These are phyloP conservation scores for Chrysolina oricalcia DNA, from an alignment of 2,888 invertebrate species.

Conservation along the genomic window DNA sequence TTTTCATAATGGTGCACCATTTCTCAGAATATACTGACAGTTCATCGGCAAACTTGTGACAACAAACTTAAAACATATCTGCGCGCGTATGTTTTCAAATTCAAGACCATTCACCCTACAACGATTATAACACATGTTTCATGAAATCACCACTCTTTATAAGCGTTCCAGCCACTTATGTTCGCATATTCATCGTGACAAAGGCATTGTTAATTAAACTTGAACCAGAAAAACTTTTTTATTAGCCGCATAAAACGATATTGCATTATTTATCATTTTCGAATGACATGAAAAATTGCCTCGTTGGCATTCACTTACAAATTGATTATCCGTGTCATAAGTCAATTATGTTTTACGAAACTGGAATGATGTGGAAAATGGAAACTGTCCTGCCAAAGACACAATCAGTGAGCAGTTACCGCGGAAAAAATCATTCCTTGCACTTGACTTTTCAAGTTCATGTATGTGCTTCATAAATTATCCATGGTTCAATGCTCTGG, in stretches of 20 bases:
- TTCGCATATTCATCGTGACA: constrained; percentile 13
- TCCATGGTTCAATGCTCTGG: no score
- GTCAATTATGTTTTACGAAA: constrained; percentile 44
- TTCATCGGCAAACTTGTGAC: no score
- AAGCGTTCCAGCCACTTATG: background rate
- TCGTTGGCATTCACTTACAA: constrained; percentile 49
- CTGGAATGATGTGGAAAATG: background rate
- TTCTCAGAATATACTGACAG: no score
- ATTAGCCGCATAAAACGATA: constrained; percentile 43
- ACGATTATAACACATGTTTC: constrained; percentile 7
- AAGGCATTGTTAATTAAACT: constrained; percentile 22
- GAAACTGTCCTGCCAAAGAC: background rate
- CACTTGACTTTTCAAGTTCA: no score
- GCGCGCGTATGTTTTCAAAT: background rate
- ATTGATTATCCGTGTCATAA: constrained; percentile 53
- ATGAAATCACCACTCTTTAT: constrained; percentile 4
- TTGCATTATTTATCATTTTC: constrained; percentile 49
- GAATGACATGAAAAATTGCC: constrained; percentile 53
- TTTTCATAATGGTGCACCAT: no score
- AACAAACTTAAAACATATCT: no score
- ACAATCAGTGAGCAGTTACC: background rate
- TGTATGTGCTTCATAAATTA: no score
- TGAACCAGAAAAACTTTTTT: constrained; percentile 43
- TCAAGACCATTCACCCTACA: background rate
- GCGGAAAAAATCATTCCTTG: background rate